Conservation (phyloP, 2,113 vertebrate species). For the Syngnathus scovelli region DNA sequence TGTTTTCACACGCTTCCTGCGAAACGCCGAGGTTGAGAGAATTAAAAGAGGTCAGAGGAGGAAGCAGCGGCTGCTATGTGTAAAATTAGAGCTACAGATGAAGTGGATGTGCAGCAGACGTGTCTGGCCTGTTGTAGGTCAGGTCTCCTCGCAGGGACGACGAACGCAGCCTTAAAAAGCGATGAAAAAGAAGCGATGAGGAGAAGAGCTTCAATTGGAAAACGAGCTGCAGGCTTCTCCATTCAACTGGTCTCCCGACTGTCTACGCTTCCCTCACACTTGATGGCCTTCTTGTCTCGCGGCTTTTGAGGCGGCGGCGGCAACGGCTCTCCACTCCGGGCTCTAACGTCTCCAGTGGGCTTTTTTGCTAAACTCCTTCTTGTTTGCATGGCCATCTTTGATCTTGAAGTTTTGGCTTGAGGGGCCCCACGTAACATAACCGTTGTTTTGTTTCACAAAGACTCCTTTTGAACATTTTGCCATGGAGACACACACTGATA, state of each 20-base stretch:
- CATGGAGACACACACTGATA: conserved; percentile 3
- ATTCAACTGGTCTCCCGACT: conserved; percentile 45
- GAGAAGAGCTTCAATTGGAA: conserved; percentile 38
- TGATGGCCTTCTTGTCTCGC: conserved; percentile 50
- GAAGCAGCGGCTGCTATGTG: conserved; percentile 65
- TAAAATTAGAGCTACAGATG: conserved; percentile 59
- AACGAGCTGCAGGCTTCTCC: conserved; percentile 46
- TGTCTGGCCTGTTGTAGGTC: conserved; percentile 49
- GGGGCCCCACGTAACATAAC: conserved; percentile 30
- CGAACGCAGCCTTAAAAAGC: conserved; percentile 27
- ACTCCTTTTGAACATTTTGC: too few relatives aligned
- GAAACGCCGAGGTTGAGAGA: conserved; percentile 57
- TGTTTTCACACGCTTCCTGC: conserved; percentile 1
- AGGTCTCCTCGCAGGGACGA: conserved; percentile 44
- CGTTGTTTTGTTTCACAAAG: neutral
- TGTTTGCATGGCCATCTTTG: conserved; percentile 54
- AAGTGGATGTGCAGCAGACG: conserved; percentile 35
- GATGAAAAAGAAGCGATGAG: conserved; percentile 6
- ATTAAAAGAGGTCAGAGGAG: conserved; percentile 74
- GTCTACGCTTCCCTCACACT: conserved; percentile 45
- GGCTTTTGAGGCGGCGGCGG: conserved; percentile 50
- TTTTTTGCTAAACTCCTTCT: conserved; percentile 25
- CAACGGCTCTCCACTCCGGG: conserved; percentile 42
- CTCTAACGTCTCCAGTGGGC: conserved; percentile 34
- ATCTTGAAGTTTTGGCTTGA: conserved; percentile 43